phyloP scores from a whole-genome alignment of 2,113 vertebrate species.

The Nanger granti region DNA sequence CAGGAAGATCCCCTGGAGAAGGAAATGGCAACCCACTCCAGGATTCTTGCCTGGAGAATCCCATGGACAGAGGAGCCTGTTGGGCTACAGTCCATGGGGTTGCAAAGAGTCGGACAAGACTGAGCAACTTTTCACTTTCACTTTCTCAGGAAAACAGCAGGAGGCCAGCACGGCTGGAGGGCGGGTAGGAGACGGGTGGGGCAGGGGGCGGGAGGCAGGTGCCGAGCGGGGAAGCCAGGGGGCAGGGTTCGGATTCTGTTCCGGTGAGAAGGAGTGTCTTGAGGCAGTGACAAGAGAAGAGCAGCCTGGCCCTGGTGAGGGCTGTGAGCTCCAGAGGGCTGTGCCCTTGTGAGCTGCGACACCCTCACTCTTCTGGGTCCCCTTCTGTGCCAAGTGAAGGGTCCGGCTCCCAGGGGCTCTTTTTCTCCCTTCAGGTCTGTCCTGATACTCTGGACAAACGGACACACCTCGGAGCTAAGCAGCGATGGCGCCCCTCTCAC shows the following conservation, averaged over 20 bases:
- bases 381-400: background rate
- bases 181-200: background rate
- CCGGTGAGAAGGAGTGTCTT: background rate
- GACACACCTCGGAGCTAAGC: background rate
- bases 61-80: no score
- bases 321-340: background rate
- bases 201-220: background rate
- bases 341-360: background rate
- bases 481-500: background rate
- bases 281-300: background rate
- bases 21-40: no score
- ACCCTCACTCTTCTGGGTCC: accelerated
- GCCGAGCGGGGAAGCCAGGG: background rate
- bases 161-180: background rate
- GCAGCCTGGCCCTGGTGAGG: background rate
- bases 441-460: background rate
- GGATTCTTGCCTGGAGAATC: no score
- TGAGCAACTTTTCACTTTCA: no score
- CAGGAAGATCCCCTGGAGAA: no score
- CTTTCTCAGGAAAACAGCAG: background rate
- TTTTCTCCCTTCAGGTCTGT: no score
- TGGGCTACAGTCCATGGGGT: no score
- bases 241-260: background rate
- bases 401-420: background rate
- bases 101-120: no score